Base-by-base conservation (phyloP, 2,797 vertebrate genomes). In the Babyrousa celebensis region DNA sequence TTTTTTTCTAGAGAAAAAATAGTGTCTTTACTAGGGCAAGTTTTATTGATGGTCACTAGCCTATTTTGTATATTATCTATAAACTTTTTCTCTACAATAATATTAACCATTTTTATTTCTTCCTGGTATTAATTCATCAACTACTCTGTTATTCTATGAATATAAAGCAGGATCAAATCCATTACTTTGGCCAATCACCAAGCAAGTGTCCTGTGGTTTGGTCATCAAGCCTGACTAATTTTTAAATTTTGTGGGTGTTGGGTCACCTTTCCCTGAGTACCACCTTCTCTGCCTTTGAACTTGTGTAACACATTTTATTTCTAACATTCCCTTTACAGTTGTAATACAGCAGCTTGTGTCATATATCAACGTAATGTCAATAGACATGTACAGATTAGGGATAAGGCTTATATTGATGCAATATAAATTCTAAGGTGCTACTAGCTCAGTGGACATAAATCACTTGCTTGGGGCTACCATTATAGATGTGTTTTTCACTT, bases 31-130 rank as follows among this genome's bases (percentile, higher is more conserved):
- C 56, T 91, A 36, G 79, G 40, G 14, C 21, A 90, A 15, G 25
- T 96, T 83, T 88, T 16, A 32, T n/a, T 82, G 29, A 23, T 87
- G n/a, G 40, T 71, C 60, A 48, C 48, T 92, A 52, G 17, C 1
- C 18, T 84, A 12, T 18, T 89, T 79, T 54, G 4, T 43, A 27
- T 79, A 36, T 58, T 70, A 3, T 48, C 43, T 89, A 15, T 71
- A 32, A 60, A 40, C 11, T 11, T 70, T 89, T 82, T 5, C 18
- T 85, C 16, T 78, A 15, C 58, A 56, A 60, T 32, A 63, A 17
- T 71, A 25, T 60, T 84, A 94, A 7, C 17, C 62, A 58, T 85
- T 79, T 94, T 80, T 43, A 52, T 36, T 79, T 70, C 48, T 79
- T 87, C 15, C 79, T 62, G 3, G 12, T 27, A 58, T 43, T 48